Evolutionary conservation across 2,797 vertebrate genomes (phyloP), one percentile per base, ranked within the genome.

Genomic region (Zalophus californianus): DNA sequence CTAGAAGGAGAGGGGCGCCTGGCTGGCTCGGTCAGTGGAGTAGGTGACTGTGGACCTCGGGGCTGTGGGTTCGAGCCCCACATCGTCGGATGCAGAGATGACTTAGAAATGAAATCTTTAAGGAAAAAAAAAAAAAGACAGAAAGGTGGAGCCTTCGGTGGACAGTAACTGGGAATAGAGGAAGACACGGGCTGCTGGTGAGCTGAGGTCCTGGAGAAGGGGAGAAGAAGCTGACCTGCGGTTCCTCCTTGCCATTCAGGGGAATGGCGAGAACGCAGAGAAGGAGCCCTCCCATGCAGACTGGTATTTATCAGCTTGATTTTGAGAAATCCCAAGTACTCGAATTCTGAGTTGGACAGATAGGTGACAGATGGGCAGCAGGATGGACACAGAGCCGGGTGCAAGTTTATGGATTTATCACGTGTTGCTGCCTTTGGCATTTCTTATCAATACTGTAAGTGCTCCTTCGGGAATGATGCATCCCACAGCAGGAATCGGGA

Each of bases 401-500:
- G 0, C 41, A 7, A 23, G 25, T 41, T 5, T 48, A 4, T 12
- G n/a, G 11, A 3, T 50, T 54, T 78, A 1, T 20, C 35, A 1
- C 3, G 1, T 4, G 3, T n/a, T 29, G 18, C 52, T 9, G 0
- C n/a, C 48, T 7, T 54, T 44, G 23, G 1, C 12, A 9, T 60
- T 38, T 90, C 78, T 79, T 20, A 23, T 20, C 21, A 3, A 2
- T 8, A 21, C 66, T 21, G n/a, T 35, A 2, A 10, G 3, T 7
- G 4, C 4, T 79, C n/a, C n/a, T 35, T 91, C 14, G 4, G 52
- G 32, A 64, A 2, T 4, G 25, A 25, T 11, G 35, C 0, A 0
- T 68, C 12, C 32, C 25, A 29, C 27, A 6, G 21, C 21, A 35
- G 9, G 14, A 44, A 29, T 60, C 70, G 70, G 11, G 12, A 20